Percentiles rank a stretch among this genome's conserved stretches.
These are phyloP conservation scores for Crotalus tigris DNA, from an alignment of 2,113 vertebrate genomes.

Conservation along the genomic window DNA sequence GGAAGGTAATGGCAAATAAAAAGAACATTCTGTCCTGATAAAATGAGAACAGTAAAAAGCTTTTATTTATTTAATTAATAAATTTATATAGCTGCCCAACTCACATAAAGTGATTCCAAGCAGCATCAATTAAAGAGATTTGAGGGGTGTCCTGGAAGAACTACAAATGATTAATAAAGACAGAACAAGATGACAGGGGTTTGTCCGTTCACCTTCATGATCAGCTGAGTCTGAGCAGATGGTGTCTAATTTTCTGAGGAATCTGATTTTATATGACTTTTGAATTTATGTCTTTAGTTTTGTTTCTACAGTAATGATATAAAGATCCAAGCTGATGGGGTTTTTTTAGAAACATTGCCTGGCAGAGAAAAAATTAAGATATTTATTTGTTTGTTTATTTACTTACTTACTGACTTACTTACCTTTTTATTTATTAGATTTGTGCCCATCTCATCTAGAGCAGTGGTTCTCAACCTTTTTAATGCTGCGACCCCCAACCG, in stretches of 20 bases:
- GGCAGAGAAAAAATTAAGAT: background rate
- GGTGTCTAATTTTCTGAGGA: background rate
- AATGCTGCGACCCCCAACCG: too few relatives aligned
- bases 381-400: too few relatives aligned
- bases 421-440: too few relatives aligned
- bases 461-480: too few relatives aligned
- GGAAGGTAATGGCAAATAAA: background rate
- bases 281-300: background rate
- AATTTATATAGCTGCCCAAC: background rate
- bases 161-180: background rate
- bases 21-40: background rate
- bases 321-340: background rate
- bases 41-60: background rate
- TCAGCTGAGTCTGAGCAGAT: background rate
- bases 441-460: too few relatives aligned
- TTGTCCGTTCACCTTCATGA: background rate
- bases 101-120: background rate
- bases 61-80: background rate
- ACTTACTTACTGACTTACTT: too few relatives aligned
- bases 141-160: background rate
- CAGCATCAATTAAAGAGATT: background rate
- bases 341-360: background rate
- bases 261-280: background rate
- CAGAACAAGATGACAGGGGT: background rate
- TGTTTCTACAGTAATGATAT: background rate